Percentiles rank a stretch among this genome's conserved stretches.
Conservation (phyloP, 2,113 vertebrate species). For the Numida meleagris region DNA sequence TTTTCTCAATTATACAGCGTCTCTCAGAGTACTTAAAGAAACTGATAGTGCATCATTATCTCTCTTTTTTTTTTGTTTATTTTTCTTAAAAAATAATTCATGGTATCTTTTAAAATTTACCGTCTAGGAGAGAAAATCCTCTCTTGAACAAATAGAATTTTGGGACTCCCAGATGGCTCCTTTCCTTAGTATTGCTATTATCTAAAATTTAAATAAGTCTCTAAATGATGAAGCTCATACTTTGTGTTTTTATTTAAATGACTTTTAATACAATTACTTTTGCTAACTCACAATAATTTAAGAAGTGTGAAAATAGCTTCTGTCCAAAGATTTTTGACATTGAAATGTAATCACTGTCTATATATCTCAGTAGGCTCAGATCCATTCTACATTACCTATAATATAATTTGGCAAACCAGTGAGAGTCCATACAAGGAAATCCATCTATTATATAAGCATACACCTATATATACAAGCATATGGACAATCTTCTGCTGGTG, state of each 20-base stretch:
- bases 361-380: background rate
- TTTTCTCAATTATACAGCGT: background rate
- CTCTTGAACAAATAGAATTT: background rate
- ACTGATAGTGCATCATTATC: background rate
- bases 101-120: background rate
- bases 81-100: background rate
- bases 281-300: background rate
- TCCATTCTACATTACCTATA: constrained; percentile 1
- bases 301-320: constrained; percentile 22
- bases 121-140: background rate
- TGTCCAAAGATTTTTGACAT: constrained; percentile 4
- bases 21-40: background rate
- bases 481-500: too few species aligned
- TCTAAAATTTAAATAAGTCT: constrained; percentile 31
- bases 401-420: constrained; percentile 13
- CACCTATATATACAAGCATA: too few species aligned
- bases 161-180: background rate
- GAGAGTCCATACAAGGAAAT: background rate
- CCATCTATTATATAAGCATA: background rate
- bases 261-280: constrained; percentile 28
- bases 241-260: constrained; percentile 9
- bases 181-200: constrained; percentile 8
- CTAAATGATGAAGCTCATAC: background rate
- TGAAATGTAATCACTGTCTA: constrained; percentile 7
- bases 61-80: background rate